These are phyloP conservation scores for Gastracanthus pulcherrimus DNA, from an alignment of 2,888 invertebrate genomes.

Conservation along the genomic window DNA sequence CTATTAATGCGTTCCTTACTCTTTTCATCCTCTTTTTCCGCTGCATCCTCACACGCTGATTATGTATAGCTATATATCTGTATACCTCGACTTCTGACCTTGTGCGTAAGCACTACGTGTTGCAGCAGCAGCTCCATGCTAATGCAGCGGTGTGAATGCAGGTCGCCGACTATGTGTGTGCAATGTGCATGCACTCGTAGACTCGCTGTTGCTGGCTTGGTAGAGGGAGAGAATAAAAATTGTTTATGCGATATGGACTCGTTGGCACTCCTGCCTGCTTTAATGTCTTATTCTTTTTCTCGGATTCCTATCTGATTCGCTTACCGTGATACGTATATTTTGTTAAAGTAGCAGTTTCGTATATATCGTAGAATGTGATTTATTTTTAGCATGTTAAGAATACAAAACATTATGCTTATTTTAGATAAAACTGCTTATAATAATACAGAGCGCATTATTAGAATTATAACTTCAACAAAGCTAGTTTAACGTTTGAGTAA, in stretches of 20 bases:
- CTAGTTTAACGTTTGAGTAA: no score
- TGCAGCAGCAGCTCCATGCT: background rate
- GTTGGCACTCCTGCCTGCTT: constrained; percentile 28
- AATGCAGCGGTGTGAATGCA: constrained; percentile 16
- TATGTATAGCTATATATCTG: background rate
- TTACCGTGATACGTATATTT: background rate
- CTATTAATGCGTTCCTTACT: background rate
- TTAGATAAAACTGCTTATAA: no score
- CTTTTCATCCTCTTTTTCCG: background rate
- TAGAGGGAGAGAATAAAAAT: background rate
- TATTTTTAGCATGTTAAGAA: no score
- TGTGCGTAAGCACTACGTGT: constrained; percentile 19
- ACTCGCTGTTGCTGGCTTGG: no score
- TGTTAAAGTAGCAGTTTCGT: no score
- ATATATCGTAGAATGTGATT: no score
- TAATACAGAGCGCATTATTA: no score
- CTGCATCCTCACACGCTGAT: background rate
- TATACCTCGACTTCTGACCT: constrained; percentile 23
- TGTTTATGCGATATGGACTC: constrained; percentile 17
- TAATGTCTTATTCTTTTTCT: constrained; percentile 16
- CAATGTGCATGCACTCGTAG: no score
- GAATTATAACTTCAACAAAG: no score
- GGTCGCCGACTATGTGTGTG: background rate
- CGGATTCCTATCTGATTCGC: background rate
- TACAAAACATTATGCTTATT: no score